phyloP scores from a whole-genome alignment of 2,113 vertebrate species.

The Circaetus cinerascens region DNA sequence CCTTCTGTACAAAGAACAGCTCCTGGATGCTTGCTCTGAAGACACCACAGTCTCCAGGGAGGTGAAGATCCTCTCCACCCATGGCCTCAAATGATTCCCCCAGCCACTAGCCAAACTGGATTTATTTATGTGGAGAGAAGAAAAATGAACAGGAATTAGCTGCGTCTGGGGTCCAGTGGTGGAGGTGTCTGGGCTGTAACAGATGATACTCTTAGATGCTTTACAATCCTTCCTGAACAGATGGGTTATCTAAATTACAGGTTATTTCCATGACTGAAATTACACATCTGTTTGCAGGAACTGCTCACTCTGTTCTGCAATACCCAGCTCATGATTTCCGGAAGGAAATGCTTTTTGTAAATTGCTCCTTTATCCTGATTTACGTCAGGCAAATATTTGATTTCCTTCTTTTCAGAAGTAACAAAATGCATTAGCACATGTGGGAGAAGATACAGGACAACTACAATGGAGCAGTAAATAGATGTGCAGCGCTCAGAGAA shows the following conservation, averaged over 20 bases:
- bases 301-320: neutral
- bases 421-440: neutral
- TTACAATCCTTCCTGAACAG: neutral
- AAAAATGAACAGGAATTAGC: neutral
- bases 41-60: neutral
- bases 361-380: neutral
- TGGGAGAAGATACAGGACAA: neutral
- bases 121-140: neutral
- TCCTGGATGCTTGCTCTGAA: neutral
- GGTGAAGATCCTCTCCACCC: neutral
- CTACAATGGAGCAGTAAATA: neutral
- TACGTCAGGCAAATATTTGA: neutral
- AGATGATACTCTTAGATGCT: neutral
- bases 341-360: neutral
- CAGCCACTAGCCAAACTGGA: neutral
- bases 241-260: neutral
- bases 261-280: neutral
- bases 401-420: neutral
- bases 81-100: neutral
- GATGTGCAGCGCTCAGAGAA: neutral
- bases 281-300: neutral
- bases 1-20: neutral
- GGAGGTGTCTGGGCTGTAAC: neutral
- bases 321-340: neutral
- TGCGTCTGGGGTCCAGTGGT: neutral